Conservation (phyloP, 2,113 vertebrate species). For the Ondatra zibethicus region DNA sequence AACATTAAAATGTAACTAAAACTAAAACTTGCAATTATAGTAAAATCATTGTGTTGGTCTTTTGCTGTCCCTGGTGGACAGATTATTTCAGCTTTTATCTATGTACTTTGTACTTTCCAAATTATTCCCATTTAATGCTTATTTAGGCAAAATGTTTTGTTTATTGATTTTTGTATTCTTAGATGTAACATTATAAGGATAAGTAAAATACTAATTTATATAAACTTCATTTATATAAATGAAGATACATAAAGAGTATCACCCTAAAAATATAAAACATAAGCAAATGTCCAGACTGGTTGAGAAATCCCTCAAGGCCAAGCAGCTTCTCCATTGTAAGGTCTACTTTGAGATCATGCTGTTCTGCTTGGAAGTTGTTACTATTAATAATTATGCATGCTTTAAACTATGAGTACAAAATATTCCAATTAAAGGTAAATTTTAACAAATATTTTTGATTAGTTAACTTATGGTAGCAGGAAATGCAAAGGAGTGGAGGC, state of each 20-base stretch:
- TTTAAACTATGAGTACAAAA: not conserved
- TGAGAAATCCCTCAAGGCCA: not conserved
- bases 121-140: not conserved
- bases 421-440: not conserved
- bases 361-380: not conserved
- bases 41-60: not conserved
- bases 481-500: not conserved
- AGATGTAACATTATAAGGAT: not conserved
- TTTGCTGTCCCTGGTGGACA: not conserved
- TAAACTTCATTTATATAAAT: conserved; percentile 6
- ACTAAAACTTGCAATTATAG: too few species aligned
- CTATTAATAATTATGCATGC: not conserved
- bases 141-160: not conserved
- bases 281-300: not conserved
- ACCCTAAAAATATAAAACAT: not conserved
- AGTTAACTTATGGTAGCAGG: not conserved
- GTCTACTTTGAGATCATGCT: not conserved
- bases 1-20: not conserved
- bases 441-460: not conserved
- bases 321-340: not conserved
- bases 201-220: not conserved
- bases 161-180: not conserved
- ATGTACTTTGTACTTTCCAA: not conserved
- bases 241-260: too few species aligned
- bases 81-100: not conserved